Conservation (phyloP, 2,888 invertebrate genomes). For the Actias luna region DNA sequence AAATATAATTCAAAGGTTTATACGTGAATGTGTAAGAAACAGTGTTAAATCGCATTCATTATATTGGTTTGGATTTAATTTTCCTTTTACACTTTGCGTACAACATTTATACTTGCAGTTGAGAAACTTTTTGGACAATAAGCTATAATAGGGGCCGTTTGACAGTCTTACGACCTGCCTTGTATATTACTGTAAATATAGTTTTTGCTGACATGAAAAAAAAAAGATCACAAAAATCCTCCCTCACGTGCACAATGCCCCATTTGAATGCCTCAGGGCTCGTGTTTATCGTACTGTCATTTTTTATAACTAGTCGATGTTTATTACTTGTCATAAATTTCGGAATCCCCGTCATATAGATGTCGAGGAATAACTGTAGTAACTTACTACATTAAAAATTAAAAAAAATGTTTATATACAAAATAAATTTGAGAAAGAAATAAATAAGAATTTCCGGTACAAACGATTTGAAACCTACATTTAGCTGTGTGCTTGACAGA, state of each 20-base stretch:
- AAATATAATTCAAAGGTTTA: too few relatives aligned
- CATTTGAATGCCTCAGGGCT: background rate
- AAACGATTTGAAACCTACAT: too few relatives aligned
- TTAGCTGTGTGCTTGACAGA: too few relatives aligned
- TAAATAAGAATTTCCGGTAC: too few relatives aligned
- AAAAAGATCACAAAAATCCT: slow-evolving; percentile 2
- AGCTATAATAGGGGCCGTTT: background rate
- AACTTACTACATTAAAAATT: background rate
- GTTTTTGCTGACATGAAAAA: slow-evolving; percentile 12
- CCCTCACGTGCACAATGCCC: slow-evolving; percentile 11
- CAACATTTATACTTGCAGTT: background rate
- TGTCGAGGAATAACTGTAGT: background rate
- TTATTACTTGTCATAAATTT: slow-evolving; percentile 4
- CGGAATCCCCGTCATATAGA: background rate
- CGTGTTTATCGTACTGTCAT: slow-evolving; percentile 6
- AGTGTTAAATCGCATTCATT: background rate
- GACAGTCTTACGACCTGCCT: background rate
- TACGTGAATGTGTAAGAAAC: too few relatives aligned
- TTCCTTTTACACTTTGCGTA: background rate
- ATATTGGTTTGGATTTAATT: background rate
- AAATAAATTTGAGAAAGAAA: too few relatives aligned
- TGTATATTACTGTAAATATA: slow-evolving; percentile 13
- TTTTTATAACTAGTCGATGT: slow-evolving; percentile 1
- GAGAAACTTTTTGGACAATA: background rate
- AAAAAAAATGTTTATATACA: background rate